These are phyloP conservation scores for Heteractis magnifica DNA, from an alignment of 92 coral and sea anemone genomes.

Conservation along the genomic window DNA sequence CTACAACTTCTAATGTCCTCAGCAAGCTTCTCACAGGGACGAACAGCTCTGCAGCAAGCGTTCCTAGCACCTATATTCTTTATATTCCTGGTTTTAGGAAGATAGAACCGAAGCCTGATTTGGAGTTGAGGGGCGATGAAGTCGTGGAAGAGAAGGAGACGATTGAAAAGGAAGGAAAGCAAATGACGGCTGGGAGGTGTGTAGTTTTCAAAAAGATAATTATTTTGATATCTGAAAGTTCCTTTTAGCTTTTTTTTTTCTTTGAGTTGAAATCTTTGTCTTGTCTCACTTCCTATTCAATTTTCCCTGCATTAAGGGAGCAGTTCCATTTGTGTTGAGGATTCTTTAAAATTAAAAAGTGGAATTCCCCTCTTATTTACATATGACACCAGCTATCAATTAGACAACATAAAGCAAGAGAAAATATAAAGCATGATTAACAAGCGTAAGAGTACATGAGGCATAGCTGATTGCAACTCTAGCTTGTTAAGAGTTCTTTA, in stretches of 20 bases:
- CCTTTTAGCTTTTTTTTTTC: neutral
- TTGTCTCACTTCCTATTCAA: neutral
- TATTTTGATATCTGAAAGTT: too few relatives aligned
- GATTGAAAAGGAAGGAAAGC: conserved; percentile 32
- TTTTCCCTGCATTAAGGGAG: neutral
- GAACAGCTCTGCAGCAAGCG: conserved; percentile 4
- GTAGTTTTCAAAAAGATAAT: neutral
- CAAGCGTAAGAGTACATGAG: too few relatives aligned
- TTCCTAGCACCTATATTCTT: conserved; percentile 25
- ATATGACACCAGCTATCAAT: too few relatives aligned
- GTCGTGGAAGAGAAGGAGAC: conserved; percentile 37
- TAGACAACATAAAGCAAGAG: too few relatives aligned
- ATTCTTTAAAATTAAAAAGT: too few relatives aligned
- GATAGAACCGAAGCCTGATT: conserved; percentile 89
- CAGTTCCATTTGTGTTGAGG: too few relatives aligned
- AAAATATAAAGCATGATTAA: too few relatives aligned
- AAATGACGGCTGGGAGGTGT: conserved; percentile 39
- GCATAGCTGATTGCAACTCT: too few relatives aligned
- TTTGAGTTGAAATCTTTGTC: neutral
- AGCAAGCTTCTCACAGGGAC: conserved; percentile 58
- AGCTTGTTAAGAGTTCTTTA: too few relatives aligned
- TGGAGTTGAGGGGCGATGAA: conserved; percentile 30
- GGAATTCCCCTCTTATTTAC: too few relatives aligned
- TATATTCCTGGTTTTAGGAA: conserved; percentile 73
- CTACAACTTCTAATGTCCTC: conserved; percentile 49